A percentile compares a stretch with the other conserved stretches of the same genome.
Conservation (phyloP, 2,888 invertebrate species). For the Onchidella celtica region DNA sequence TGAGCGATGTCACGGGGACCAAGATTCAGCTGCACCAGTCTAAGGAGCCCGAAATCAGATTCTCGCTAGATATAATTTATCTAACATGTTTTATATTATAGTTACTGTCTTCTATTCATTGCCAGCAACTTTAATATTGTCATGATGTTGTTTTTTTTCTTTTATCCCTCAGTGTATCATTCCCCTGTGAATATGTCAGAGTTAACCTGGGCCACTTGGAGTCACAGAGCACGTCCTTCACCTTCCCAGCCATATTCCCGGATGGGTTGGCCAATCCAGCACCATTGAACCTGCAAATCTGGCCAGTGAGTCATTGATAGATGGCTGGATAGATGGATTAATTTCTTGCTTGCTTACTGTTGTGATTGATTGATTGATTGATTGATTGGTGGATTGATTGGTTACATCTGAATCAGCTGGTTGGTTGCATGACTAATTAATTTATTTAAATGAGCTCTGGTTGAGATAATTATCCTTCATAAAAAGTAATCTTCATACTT, state of each 20-base stretch:
- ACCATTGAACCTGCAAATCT: conserved; percentile 44
- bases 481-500: too few relatives aligned
- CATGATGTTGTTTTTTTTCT: too few relatives aligned
- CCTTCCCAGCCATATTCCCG: conserved; percentile 43
- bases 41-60: too few relatives aligned
- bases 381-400: neutral
- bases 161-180: too few relatives aligned
- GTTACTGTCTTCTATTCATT: too few relatives aligned
- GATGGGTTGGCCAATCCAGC: conserved; percentile 49
- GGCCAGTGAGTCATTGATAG: conserved; percentile 48
- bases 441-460: too few relatives aligned
- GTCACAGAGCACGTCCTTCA: conserved; percentile 34
- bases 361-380: neutral
- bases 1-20: too few relatives aligned
- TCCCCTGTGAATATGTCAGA: conserved; percentile 14
- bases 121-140: too few relatives aligned
- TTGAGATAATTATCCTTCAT: too few relatives aligned
- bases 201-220: conserved; percentile 48
- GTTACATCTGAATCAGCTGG: neutral
- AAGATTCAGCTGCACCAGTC: too few relatives aligned
- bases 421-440: neutral
- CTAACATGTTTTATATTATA: too few relatives aligned
- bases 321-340: neutral
- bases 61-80: too few relatives aligned
- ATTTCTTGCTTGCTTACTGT: neutral